Conservation (phyloP, 2,888 invertebrate genomes). For the Epinotia nisella region DNA sequence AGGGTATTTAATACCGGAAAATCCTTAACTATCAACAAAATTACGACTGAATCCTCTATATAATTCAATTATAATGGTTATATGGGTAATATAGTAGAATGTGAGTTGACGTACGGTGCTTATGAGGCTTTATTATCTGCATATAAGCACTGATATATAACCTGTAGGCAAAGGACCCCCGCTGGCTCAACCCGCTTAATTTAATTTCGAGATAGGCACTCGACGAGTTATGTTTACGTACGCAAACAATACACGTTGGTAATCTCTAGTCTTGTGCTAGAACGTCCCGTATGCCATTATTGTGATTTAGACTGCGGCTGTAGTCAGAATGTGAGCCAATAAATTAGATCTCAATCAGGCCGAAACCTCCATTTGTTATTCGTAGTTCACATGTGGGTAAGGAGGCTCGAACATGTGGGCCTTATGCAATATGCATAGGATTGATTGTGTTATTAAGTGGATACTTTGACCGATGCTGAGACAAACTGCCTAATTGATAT, state of each 20-base stretch:
- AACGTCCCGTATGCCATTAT: constrained; percentile 74
- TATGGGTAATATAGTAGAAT: constrained; percentile 2
- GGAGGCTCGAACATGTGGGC: constrained; percentile 43
- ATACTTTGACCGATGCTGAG: constrained; percentile 27
- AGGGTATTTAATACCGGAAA: no score
- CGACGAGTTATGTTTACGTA: constrained; percentile 52
- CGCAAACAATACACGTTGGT: constrained; percentile 60
- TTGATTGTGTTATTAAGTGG: constrained; percentile 43
- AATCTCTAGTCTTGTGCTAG: constrained; percentile 67
- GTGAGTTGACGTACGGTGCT: constrained; percentile 16
- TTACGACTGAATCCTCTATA: not conserved
- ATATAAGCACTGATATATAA: constrained; percentile 32
- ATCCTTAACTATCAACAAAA: not conserved
- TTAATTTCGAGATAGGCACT: constrained; percentile 45
- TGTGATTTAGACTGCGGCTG: constrained; percentile 76
- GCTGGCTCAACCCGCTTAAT: constrained; percentile 40
- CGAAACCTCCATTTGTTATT: constrained; percentile 76
- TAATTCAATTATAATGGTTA: constrained; percentile 8
- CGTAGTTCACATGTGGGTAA: constrained; percentile 50
- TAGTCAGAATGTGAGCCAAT: constrained; percentile 77
- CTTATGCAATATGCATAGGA: constrained; percentile 47
- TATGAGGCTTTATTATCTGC: constrained; percentile 33
- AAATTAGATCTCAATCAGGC: constrained; percentile 82
- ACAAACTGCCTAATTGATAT: constrained; percentile 5
- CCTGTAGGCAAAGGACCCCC: constrained; percentile 37